phyloP scores from a whole-genome alignment of 2,797 vertebrate genomes.

The Paramormyrops hopkinsi region DNA sequence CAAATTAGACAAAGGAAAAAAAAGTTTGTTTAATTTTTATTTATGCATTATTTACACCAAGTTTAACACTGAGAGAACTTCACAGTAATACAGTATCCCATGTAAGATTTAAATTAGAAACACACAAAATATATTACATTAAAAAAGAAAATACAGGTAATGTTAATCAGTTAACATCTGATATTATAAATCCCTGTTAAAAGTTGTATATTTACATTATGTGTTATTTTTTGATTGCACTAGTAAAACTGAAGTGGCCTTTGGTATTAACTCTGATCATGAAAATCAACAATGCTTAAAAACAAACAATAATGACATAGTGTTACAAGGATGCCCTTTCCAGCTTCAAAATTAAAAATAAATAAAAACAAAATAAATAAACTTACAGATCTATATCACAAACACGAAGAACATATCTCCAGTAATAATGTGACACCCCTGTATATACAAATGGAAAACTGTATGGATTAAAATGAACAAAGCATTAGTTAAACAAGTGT shows the following conservation, averaged over 20 bases:
- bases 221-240: constrained; percentile 68
- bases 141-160: constrained; percentile 72
- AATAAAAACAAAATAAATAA: constrained; percentile 49
- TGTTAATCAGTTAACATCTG: constrained; percentile 69
- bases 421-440: constrained; percentile 22
- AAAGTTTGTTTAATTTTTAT: constrained; percentile 60
- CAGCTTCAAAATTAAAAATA: constrained; percentile 41
- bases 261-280: constrained; percentile 64
- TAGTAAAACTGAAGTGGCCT: constrained; percentile 68
- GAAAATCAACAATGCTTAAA: constrained; percentile 47
- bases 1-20: constrained; percentile 59
- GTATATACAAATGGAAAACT: constrained; percentile 16
- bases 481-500: not conserved
- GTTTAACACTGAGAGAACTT: constrained; percentile 98
- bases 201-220: constrained; percentile 68
- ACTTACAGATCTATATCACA: constrained; percentile 13
- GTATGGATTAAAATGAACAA: constrained; percentile 12
- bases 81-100: constrained; percentile 92
- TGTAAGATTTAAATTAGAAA: constrained; percentile 97
- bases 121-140: constrained; percentile 89
- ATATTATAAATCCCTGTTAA: constrained; percentile 67
- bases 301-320: constrained; percentile 46
- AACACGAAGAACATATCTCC: constrained; percentile 30
- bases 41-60: constrained; percentile 90
- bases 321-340: constrained; percentile 33